These are phyloP conservation scores for Slavum lentiscoides DNA, from an alignment of 2,888 invertebrate genomes.

Conservation along the genomic window DNA sequence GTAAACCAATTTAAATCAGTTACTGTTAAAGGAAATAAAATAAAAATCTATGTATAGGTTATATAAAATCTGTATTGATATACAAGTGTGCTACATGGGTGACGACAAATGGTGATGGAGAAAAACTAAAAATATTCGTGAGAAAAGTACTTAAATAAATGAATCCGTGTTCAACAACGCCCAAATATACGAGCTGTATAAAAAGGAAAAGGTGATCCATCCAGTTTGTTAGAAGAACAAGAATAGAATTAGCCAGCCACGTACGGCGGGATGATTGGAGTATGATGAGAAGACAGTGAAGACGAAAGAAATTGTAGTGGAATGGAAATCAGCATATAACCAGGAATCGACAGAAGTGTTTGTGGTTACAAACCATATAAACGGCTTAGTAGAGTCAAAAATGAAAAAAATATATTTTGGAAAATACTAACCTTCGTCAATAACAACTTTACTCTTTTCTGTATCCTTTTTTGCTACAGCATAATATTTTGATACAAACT, in stretches of 20 bases:
- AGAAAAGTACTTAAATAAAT: not conserved
- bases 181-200: not conserved
- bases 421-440: conserved; percentile 57
- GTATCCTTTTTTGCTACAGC: conserved; percentile 56
- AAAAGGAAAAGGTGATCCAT: not conserved
- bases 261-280: too few relatives aligned
- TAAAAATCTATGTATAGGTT: not conserved
- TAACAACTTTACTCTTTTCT: conserved; percentile 56
- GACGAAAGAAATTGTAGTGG: not conserved
- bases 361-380: too few relatives aligned
- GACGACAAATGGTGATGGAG: not conserved
- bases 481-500: conserved; percentile 55
- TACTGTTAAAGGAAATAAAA: not conserved
- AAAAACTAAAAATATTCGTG: not conserved
- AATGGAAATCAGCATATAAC: too few relatives aligned
- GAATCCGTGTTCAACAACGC: not conserved
- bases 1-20: not conserved
- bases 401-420: not conserved
- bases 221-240: not conserved
- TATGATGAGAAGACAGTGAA: not conserved
- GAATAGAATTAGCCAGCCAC: not conserved
- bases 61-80: not conserved
- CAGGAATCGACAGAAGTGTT: too few relatives aligned
- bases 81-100: not conserved
- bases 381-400: too few relatives aligned